These are phyloP conservation scores for Drymonia ruficornis DNA, from an alignment of 2,888 invertebrate genomes.

Conservation along the genomic window DNA sequence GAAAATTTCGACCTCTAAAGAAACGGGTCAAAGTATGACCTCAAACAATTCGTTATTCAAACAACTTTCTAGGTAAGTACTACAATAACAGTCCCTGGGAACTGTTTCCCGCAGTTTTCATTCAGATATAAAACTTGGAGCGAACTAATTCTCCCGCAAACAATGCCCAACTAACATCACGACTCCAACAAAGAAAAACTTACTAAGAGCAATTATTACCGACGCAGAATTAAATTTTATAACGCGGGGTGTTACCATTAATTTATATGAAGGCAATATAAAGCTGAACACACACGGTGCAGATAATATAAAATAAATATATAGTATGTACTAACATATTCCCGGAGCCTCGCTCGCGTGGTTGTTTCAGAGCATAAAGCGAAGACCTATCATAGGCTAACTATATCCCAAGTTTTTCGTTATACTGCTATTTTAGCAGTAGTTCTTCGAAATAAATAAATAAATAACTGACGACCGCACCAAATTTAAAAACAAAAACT, in stretches of 20 bases:
- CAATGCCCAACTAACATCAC: constrained; percentile 20
- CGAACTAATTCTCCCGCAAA: constrained; percentile 8
- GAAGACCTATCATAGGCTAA: too few relatives aligned
- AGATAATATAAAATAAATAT: too few relatives aligned
- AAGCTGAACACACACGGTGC: constrained; percentile 7
- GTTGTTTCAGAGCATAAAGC: too few relatives aligned
- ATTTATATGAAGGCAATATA: constrained; percentile 16
- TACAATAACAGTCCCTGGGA: neutral
- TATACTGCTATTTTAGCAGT: too few relatives aligned
- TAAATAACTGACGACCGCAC: too few relatives aligned
- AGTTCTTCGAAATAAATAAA: too few relatives aligned
- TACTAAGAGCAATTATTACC: constrained; percentile 38
- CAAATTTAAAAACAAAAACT: too few relatives aligned
- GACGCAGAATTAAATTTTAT: constrained; percentile 26
- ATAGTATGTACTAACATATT: too few relatives aligned
- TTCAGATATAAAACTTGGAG: neutral
- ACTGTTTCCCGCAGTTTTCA: neutral
- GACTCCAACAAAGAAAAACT: constrained; percentile 40
- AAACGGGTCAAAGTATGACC: neutral
- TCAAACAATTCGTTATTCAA: neutral
- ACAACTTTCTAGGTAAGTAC: neutral
- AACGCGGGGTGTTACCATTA: constrained; percentile 27
- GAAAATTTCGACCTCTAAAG: neutral
- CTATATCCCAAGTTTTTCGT: too few relatives aligned
- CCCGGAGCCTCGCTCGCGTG: too few relatives aligned